phyloP scores from a whole-genome alignment of 2,797 vertebrate species.

The Aratinga solstitialis region DNA sequence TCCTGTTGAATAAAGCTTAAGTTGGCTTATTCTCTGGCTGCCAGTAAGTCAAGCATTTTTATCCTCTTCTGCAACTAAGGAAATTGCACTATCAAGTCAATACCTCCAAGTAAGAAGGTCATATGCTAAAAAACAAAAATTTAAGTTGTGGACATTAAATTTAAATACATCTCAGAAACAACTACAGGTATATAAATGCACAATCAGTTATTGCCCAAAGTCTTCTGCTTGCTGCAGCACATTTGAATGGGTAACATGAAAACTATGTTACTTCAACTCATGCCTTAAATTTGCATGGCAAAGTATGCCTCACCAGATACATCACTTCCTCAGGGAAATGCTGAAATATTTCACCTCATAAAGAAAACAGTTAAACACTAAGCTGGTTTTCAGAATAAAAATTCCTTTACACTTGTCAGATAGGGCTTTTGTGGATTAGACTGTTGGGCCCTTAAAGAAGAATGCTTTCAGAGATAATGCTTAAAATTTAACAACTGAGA shows the following conservation, averaged over 20 bases:
- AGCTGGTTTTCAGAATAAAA: neutral
- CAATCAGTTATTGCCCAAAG: neutral
- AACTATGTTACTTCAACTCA: neutral
- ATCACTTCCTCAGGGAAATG: neutral
- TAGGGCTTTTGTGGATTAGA: neutral
- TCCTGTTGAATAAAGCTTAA: neutral
- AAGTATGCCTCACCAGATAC: neutral
- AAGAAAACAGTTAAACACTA: neutral
- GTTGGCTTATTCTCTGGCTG: neutral
- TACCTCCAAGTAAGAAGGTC: neutral
- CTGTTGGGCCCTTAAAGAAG: neutral
- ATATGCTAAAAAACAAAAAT: neutral
- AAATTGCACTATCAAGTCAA: neutral
- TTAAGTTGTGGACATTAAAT: neutral
- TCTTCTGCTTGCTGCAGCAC: neutral
- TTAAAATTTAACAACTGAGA: neutral
- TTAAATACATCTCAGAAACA: neutral
- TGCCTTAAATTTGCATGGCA: neutral
- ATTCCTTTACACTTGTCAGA: neutral
- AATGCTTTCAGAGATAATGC: neutral
- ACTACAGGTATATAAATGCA: neutral
- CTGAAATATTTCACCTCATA: neutral
- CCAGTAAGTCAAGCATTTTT: neutral
- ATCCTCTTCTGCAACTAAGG: neutral
- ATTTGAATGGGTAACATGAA: neutral